phyloP scores from a whole-genome alignment of 2,113 vertebrate species.

The Pollachius pollachius region DNA sequence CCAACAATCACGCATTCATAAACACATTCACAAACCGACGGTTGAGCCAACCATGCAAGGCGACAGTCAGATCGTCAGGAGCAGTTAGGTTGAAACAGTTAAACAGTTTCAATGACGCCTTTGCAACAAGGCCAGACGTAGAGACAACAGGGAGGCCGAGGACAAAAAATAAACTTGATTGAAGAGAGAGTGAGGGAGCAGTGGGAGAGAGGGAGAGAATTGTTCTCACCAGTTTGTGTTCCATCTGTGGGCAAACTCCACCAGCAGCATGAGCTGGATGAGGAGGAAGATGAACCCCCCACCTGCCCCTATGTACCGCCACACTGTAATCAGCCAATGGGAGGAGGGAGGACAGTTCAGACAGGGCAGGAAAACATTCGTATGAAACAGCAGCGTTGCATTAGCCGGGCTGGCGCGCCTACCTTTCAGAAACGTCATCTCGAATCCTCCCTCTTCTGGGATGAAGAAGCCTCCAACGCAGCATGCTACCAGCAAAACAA shows the following conservation, averaged over 20 bases:
- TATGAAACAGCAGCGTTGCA: neutral
- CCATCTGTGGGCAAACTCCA: conserved; percentile 97
- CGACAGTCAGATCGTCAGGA: no score
- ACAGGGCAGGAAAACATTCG: neutral
- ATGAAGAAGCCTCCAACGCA: conserved; percentile 95
- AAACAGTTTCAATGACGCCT: no score
- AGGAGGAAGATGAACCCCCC: conserved; percentile 86
- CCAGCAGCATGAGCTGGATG: conserved; percentile 91
- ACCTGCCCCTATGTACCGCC: conserved; percentile 86
- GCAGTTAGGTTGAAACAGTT: no score
- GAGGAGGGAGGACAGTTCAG: neutral
- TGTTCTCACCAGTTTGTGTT: conserved; percentile 94
- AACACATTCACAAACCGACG: no score
- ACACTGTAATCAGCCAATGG: conserved; percentile 72
- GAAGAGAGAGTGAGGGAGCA: no score
- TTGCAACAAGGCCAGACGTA: neutral
- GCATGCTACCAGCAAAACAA: conserved; percentile 83
- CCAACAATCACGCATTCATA: no score
- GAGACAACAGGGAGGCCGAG: conserved; percentile 3
- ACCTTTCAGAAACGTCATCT: conserved; percentile 84
- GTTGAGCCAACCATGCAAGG: no score
- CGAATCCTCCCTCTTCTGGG: conserved; percentile 79
- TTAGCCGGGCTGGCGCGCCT: conserved; percentile 27
- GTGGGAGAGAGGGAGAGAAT: neutral
- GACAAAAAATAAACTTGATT: no score